Conservation (phyloP, 2,113 vertebrate species). For the Trematocara stigmaticum region DNA sequence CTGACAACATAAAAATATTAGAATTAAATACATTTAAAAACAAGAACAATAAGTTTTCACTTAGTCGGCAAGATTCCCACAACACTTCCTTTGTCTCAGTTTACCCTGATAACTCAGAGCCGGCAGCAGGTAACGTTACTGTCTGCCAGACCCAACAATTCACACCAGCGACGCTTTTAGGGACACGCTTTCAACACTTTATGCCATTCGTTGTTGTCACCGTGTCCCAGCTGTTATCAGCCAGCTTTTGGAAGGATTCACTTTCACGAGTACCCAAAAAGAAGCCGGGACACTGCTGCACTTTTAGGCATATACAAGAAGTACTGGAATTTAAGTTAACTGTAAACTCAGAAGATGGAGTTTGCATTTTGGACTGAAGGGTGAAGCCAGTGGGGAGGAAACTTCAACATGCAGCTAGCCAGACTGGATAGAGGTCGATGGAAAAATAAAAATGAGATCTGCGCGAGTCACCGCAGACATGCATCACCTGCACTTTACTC, state of each 20-base stretch:
- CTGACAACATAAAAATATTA: neutral
- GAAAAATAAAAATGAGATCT: neutral
- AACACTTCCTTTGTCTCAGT: neutral
- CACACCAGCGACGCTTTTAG: neutral
- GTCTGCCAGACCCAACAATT: neutral
- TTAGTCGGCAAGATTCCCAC: neutral
- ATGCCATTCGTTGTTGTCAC: neutral
- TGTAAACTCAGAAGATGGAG: neutral
- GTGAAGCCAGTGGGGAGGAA: neutral
- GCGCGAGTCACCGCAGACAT: neutral
- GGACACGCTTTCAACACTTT: neutral
- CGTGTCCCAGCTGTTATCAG: neutral
- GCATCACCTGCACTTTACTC: neutral
- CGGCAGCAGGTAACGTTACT: neutral
- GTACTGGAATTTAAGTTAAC: fast-evolving
- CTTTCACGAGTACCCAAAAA: neutral
- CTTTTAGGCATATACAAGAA: fast-evolving
- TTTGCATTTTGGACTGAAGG: neutral
- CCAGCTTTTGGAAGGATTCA: neutral
- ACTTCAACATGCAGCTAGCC: neutral
- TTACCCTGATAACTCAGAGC: neutral
- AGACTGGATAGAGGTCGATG: neutral
- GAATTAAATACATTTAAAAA: neutral
- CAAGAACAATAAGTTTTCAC: neutral
- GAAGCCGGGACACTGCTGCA: neutral